Conservation (phyloP, 2,888 invertebrate genomes). For the Heteromyza rotundicornis region DNA sequence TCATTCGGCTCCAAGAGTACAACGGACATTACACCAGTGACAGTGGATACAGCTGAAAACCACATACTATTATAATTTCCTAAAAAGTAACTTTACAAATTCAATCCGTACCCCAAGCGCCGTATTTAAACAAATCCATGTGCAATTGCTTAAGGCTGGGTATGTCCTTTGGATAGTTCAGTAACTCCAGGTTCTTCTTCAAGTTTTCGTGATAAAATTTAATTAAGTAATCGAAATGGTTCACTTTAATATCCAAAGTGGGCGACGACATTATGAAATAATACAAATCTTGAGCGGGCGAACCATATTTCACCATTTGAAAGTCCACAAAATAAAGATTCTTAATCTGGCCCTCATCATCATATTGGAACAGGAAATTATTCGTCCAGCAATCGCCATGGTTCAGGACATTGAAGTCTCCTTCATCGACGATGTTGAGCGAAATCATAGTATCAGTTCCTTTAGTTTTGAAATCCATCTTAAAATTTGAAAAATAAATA, state of each 20-base stretch:
- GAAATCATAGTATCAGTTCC: constrained; percentile 31
- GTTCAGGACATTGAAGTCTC: constrained; percentile 46
- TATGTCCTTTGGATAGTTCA: constrained; percentile 48
- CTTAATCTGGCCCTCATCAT: constrained; percentile 39
- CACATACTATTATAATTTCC: not conserved
- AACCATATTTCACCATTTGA: constrained; percentile 47
- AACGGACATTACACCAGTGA: constrained; percentile 43
- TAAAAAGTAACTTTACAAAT: too few relatives aligned
- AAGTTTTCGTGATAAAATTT: constrained; percentile 52
- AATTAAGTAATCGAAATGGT: constrained; percentile 53
- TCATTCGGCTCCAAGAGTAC: constrained; percentile 39
- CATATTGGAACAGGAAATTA: constrained; percentile 51
- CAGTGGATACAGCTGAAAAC: constrained; percentile 38
- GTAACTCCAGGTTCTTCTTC: constrained; percentile 39
- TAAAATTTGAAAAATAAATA: not conserved
- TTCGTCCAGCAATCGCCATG: constrained; percentile 54
- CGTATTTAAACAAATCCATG: constrained; percentile 41
- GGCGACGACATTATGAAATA: constrained; percentile 54
- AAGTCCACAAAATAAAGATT: constrained; percentile 51
- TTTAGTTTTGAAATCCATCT: not conserved
- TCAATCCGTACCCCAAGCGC: constrained; percentile 43
- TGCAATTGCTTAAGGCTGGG: constrained; percentile 48
- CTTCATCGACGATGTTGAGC: constrained; percentile 27
- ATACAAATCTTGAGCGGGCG: constrained; percentile 49
- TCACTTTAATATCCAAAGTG: constrained; percentile 46